Evolutionary conservation across 1,140 invertebrate genomes (phyloP), one percentile per base, ranked within the genome.

Genomic region (Drosophila auraria): DNA sequence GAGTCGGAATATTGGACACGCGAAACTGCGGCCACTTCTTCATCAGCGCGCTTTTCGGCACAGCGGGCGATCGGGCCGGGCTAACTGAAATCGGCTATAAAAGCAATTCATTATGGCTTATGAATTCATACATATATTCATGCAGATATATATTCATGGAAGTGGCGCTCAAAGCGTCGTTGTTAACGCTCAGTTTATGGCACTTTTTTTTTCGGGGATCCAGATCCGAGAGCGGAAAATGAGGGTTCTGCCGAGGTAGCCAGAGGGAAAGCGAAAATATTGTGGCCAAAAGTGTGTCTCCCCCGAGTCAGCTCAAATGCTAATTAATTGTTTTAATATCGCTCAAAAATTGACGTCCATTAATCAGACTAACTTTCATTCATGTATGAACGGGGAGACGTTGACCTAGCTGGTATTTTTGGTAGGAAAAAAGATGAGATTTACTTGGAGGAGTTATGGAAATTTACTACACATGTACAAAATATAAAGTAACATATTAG

Each of bases 61-160:
- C 84, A 89, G 84, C 84, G 65, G 82, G 84, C 63, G 84, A 83
- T 76, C 66, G 15, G 36, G 58, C 47, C 38, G 49, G 47, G 59
- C 38, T 33, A 68, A 69, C 65, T 61, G 47, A 73, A 79, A 45
- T 71, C 74, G 64, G 65, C 74, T 69, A 73, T 84, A 90, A 90
- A 72, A 69, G 86, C 84, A 90, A 90, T 90, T 81, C 86, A 89
- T 90, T 89, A 79, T 81, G 73, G 53, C 81, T 72, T 80, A 81
- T 84, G 78, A 63, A 64, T 73, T 73, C 64, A 62, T 70, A 70
- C 71, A 70, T 57, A 80, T 44, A 73, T 73, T 61, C 56, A 47
- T n/a, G 33, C 25, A 50, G 30, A 77, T 53, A 51, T 50, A 33
- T 57, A 70, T 44, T 50, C 58, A 42, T 47, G 38, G 23, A 45